Conservation (phyloP, 1,140 invertebrate species). For the Radopholus similis region DNA sequence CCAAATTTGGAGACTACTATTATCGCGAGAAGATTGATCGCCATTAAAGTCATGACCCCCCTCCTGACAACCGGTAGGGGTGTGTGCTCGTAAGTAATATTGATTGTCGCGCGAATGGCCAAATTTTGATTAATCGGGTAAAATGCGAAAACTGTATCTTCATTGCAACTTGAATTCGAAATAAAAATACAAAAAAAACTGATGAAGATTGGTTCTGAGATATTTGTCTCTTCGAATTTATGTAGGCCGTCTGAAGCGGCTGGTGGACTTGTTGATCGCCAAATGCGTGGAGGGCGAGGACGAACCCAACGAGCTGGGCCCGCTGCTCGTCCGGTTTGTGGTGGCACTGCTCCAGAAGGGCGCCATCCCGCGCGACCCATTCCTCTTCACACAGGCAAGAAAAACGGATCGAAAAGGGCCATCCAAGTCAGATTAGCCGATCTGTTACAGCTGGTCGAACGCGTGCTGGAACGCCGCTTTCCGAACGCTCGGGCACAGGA, state of each 20-base stretch:
- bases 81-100: too few species aligned
- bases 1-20: too few species aligned
- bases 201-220: neutral
- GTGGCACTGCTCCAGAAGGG: slow-evolving; percentile 28
- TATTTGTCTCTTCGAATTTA: slow-evolving; percentile 11
- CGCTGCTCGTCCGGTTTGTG: slow-evolving; percentile 32
- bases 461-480: neutral
- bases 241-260: slow-evolving; percentile 37
- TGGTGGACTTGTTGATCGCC: slow-evolving; percentile 37
- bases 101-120: too few species aligned
- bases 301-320: slow-evolving; percentile 23
- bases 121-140: too few species aligned
- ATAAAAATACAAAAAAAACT: slow-evolving; percentile 7
- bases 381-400: slow-evolving; percentile 25
- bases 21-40: too few species aligned
- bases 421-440: slow-evolving; percentile 12
- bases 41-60: too few species aligned
- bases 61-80: too few species aligned
- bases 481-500: slow-evolving; percentile 19
- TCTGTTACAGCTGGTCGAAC: slow-evolving; percentile 7
- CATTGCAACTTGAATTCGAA: slow-evolving; percentile 22
- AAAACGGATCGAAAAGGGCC: too few species aligned
- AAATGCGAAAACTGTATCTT: too few species aligned
- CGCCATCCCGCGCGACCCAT: slow-evolving; percentile 19
- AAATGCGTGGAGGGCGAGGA: slow-evolving; percentile 31